Conservation (phyloP, 2,113 vertebrate genomes). For the Brienomyrus brachyistius region DNA sequence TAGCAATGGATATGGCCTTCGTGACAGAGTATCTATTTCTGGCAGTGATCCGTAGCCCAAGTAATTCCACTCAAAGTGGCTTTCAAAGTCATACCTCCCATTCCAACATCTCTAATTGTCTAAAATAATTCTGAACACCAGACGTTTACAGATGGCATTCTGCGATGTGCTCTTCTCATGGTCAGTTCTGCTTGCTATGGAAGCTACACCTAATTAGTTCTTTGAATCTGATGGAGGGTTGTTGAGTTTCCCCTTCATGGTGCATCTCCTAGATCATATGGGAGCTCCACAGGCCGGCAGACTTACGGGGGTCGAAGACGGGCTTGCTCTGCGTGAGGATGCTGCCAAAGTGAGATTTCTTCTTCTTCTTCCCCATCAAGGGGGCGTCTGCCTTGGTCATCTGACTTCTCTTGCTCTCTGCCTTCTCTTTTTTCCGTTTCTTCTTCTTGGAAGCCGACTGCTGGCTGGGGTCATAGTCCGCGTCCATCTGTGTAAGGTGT, state of each 20-base stretch:
- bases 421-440: constrained; percentile 57
- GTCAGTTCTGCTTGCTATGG: not conserved
- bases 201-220: not conserved
- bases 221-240: not conserved
- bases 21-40: not conserved
- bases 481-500: constrained; percentile 70
- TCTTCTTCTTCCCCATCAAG: constrained; percentile 64
- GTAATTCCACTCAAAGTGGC: not conserved
- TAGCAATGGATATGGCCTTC: not conserved
- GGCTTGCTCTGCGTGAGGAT: constrained; percentile 64
- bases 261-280: not conserved
- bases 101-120: not conserved
- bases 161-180: not conserved
- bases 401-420: constrained; percentile 46
- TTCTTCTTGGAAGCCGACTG: constrained; percentile 31
- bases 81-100: not conserved
- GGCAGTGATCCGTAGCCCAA: not conserved
- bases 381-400: constrained; percentile 51
- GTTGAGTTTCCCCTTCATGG: not conserved
- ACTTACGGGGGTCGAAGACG: constrained; percentile 71
- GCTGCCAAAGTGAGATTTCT: constrained; percentile 69
- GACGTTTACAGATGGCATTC: not conserved
- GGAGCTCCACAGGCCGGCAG: not conserved
- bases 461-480: constrained; percentile 71
- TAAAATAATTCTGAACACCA: not conserved